phyloP scores from a whole-genome alignment of 2,113 vertebrate genomes.

The Corythornis cristatus region DNA sequence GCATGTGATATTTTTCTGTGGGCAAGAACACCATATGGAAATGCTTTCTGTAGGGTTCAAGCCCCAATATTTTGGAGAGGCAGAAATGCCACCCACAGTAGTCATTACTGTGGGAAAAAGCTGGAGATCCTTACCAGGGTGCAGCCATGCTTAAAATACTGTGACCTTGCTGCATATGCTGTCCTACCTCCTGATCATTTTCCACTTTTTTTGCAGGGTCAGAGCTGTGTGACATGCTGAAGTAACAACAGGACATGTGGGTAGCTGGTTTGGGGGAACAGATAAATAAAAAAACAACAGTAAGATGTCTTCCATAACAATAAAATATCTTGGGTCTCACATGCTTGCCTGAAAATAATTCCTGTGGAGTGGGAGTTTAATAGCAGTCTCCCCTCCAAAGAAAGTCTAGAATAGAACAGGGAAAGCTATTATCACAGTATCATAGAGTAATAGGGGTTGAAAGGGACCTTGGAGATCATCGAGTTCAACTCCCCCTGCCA shows the following conservation, averaged over 20 bases:
- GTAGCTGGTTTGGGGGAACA: neutral
- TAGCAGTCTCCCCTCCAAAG: neutral
- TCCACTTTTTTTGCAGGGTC: neutral
- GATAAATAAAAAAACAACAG: neutral
- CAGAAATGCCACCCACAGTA: neutral
- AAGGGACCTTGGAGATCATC: no score
- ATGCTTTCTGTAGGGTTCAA: neutral
- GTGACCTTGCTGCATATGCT: neutral
- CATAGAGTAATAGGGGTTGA: no score
- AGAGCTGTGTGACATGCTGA: neutral
- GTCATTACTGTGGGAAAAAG: neutral
- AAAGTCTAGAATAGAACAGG: neutral
- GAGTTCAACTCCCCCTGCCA: no score
- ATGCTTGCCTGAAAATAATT: neutral
- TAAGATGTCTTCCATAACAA: neutral
- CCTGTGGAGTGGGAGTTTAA: neutral
- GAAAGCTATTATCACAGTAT: neutral
- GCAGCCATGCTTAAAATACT: neutral
- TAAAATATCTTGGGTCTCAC: neutral
- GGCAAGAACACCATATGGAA: rapidly evolving
- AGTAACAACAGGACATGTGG: neutral
- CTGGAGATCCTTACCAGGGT: neutral
- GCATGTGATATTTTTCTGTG: neutral
- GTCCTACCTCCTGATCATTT: neutral
- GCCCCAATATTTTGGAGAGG: neutral